A percentile compares a stretch with the other conserved stretches of the same genome.
Evolutionary conservation across 2,888 invertebrate species (phyloP).

Genomic region (Archips crataeganus): DNA sequence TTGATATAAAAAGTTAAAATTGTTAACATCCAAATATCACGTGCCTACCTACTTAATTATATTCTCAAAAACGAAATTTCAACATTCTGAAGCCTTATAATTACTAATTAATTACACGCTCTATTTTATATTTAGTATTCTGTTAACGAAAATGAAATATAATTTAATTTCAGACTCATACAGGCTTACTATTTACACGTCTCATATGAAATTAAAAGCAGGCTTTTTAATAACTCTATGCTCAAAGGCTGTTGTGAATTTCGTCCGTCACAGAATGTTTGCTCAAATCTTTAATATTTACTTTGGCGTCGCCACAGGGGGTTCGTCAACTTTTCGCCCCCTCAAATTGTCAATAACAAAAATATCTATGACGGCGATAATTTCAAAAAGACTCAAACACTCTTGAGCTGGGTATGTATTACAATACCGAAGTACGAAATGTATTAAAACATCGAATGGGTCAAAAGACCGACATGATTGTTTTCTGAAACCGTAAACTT

Average conservation of each 20-base stretch:
- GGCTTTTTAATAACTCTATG: constrained; percentile 17
- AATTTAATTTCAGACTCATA: constrained; percentile 1
- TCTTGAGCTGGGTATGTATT: not conserved
- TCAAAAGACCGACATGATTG: too few relatives aligned
- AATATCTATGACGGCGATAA: not conserved
- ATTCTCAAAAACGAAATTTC: not conserved
- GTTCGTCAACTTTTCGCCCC: constrained; percentile 21
- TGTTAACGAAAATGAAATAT: not conserved
- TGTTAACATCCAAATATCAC: too few relatives aligned
- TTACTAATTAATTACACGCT: not conserved
- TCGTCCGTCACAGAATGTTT: constrained; percentile 1
- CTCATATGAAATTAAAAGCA: constrained; percentile 15
- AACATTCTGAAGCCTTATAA: not conserved
- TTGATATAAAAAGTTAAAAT: too few relatives aligned
- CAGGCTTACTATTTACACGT: not conserved
- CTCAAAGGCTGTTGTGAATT: constrained; percentile 13
- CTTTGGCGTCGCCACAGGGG: constrained; percentile 12
- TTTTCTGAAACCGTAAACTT: too few relatives aligned
- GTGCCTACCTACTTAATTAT: not conserved
- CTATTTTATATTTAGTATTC: not conserved
- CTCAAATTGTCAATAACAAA: constrained; percentile 14
- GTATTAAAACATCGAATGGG: too few relatives aligned
- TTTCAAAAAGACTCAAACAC: not conserved
- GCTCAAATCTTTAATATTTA: constrained; percentile 32
- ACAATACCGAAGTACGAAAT: too few relatives aligned